phyloP scores from a whole-genome alignment of 2,888 invertebrate genomes.

The Ophion slaviceki region DNA sequence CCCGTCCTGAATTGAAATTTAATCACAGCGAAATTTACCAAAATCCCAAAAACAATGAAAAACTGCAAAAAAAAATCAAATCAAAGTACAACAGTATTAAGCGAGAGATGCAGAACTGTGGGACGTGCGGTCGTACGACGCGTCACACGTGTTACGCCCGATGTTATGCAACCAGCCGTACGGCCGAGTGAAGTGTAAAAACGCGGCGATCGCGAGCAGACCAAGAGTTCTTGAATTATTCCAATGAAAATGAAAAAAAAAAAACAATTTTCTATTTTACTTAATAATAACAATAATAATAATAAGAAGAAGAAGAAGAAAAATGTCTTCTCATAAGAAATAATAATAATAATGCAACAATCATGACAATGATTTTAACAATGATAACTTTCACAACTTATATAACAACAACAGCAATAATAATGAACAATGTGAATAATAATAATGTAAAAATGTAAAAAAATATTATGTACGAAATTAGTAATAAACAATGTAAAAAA shows the following conservation, averaged over 20 bases:
- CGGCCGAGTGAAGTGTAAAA: constrained; percentile 52
- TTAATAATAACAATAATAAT: not conserved
- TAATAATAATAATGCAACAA: no score
- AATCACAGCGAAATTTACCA: not conserved
- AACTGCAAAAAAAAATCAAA: not conserved
- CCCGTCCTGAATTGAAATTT: constrained; percentile 15
- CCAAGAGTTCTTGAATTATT: not conserved
- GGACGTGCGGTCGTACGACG: not conserved
- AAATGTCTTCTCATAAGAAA: no score
- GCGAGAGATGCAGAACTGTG: constrained; percentile 8
- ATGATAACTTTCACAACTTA: no score
- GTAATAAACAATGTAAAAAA: not conserved
- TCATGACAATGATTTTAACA: not conserved
- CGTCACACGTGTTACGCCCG: constrained; percentile 43
- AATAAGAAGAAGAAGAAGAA: no score
- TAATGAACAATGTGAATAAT: not conserved
- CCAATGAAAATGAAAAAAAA: not conserved
- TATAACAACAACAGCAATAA: not conserved
- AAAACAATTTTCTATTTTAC: not conserved
- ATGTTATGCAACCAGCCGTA: constrained; percentile 52
- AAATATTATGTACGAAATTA: no score
- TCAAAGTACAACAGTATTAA: not conserved
- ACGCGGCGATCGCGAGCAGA: not conserved
- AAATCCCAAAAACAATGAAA: not conserved
- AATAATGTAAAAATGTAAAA: no score